Conservation (phyloP, 2,888 invertebrate species). For the Cerastis leucographa region DNA sequence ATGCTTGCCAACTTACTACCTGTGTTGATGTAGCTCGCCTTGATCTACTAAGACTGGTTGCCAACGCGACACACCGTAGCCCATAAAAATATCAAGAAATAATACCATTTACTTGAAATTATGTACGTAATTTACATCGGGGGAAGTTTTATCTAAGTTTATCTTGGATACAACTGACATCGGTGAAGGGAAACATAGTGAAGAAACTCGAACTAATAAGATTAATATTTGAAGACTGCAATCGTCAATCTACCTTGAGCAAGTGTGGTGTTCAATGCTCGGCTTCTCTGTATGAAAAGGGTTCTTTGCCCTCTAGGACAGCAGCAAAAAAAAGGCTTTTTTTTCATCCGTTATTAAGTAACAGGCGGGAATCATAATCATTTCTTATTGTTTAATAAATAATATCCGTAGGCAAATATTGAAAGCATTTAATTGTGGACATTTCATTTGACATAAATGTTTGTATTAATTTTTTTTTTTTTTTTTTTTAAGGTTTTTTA, state of each 20-base stretch:
- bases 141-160: not conserved
- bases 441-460: no score
- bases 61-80: conserved; percentile 39
- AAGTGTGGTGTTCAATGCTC: not conserved
- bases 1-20: conserved; percentile 55
- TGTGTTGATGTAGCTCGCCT: conserved; percentile 69
- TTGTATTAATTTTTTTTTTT: no score
- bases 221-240: not conserved
- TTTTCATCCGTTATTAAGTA: no score
- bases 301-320: not conserved
- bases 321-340: no score
- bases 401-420: conserved; percentile 4
- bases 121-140: not conserved
- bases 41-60: conserved; percentile 74
- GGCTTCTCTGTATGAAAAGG: not conserved
- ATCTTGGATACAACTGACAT: not conserved
- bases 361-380: not conserved
- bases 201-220: not conserved
- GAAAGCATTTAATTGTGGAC: no score
- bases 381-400: not conserved
- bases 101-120: conserved; percentile 13
- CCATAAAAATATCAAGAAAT: conserved; percentile 66
- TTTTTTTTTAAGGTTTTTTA: no score
- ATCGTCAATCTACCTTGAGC: not conserved
- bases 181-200: not conserved